phyloP scores from a whole-genome alignment of 2,113 vertebrate genomes.

The Procavia capensis region DNA sequence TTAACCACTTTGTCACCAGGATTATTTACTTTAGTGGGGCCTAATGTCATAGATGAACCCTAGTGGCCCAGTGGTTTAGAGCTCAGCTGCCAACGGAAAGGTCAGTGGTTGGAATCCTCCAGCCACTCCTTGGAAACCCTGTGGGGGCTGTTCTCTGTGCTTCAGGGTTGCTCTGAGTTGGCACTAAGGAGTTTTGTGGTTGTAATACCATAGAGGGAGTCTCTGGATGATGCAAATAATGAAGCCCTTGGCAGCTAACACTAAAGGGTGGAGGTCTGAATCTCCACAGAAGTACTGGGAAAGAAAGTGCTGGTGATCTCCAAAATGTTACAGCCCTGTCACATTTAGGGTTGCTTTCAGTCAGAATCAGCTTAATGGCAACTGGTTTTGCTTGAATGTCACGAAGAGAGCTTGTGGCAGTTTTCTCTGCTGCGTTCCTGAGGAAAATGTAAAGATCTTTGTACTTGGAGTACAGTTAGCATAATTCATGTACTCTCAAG shows the following conservation, averaged over 20 bases:
- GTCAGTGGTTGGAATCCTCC: too few species aligned
- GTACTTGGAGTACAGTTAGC: background rate
- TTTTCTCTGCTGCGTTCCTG: background rate
- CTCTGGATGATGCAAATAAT: background rate
- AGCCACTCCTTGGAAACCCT: too few species aligned
- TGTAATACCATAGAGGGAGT: background rate
- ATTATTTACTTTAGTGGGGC: background rate
- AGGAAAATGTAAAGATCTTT: background rate
- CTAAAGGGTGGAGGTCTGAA: background rate
- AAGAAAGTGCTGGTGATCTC: background rate
- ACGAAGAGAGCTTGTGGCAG: background rate
- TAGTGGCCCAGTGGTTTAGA: too few species aligned
- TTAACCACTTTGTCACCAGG: too few species aligned
- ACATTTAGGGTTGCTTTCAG: background rate
- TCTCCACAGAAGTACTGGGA: background rate
- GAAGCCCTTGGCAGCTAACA: background rate
- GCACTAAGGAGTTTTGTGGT: too few species aligned
- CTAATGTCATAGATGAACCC: background rate
- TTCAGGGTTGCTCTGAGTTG: too few species aligned
- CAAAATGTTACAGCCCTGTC: background rate
- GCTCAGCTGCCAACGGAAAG: too few species aligned
- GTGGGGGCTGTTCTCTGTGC: too few species aligned
- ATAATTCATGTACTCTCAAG: slow-evolving; percentile 20
- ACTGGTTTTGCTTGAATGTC: background rate
- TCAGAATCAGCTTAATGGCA: background rate